Base-by-base conservation (phyloP, 2,797 vertebrate species). In the Mionectes olivaceus region DNA sequence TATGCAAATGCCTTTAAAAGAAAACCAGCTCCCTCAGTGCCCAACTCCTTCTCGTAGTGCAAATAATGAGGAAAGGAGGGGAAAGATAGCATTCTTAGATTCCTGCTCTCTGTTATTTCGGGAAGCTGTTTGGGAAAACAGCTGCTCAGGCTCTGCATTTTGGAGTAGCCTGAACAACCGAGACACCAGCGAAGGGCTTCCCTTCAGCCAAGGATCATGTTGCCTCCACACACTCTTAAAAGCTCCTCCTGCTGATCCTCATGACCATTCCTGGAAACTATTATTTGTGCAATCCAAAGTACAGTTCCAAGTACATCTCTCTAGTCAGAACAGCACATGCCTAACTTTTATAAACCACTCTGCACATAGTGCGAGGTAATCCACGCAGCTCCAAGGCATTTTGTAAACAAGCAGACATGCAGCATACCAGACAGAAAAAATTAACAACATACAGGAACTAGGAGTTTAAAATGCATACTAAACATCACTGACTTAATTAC, bases 251-350 rank as follows among this genome's bases (percentile, higher is more conserved):
- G 53, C 82, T 83, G 75, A 75, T 89, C 79, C 79, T 91, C 73
- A 86, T 53, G 76, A 79, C 91, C 90, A 77, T 94, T 93, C 94
- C 92, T 95, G 95, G 94, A 94, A 94, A 90, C 44, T 73, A 50
- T 32, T 77, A 63, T 49, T 82, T 57, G 49, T 68, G 87, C 84
- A 83, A 70, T 76, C 59, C 83, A 44, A 86, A 90, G 61, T 56
- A 79, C 5, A 1, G 82, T 52, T 89, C 96, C 93, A 87, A 96
- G 84, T 28, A 64, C 65, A 53, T 64, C 61, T 57, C 91, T 59
- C 52, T 28, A 28, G 44, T 63, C 83, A 84, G 71, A 85, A n/a
- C 30, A 82, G 55, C 71, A 86, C 79, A 81, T 59, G 76, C 69
- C 89, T 75, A 41, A 32, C 52, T 50, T 69, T 47, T 75, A 88